phyloP scores from a whole-genome alignment of 2,888 invertebrate genomes.

The Agriotes lineatus region DNA sequence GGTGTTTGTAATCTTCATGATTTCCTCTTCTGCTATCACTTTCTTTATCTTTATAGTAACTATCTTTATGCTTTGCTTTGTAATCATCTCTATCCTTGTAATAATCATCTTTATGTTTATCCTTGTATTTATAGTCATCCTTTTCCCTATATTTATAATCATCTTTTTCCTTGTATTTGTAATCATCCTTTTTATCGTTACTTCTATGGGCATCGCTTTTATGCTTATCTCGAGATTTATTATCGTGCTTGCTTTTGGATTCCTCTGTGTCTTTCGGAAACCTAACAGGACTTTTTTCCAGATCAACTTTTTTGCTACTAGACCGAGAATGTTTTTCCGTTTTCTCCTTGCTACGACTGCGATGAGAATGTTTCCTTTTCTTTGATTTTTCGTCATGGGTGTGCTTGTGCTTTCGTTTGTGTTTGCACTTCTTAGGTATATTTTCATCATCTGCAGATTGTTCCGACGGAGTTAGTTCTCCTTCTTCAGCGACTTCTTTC shows the following conservation, averaged over 20 bases:
- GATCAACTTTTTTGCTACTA: constrained; percentile 10
- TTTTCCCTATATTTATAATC: constrained; percentile 30
- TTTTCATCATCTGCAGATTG: constrained; percentile 44
- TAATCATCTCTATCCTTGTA: constrained; percentile 36
- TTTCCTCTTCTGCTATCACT: constrained; percentile 31
- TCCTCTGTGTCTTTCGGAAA: constrained; percentile 35
- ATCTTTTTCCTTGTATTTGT: constrained; percentile 47
- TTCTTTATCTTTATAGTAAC: constrained; percentile 46
- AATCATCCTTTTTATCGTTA: constrained; percentile 49
- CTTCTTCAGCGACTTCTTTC: constrained; percentile 27
- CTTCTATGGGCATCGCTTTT: no score
- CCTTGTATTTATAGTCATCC: constrained; percentile 51
- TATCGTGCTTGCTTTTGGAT: constrained; percentile 40
- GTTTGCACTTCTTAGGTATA: constrained; percentile 43
- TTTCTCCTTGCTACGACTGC: constrained; percentile 36
- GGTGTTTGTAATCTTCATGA: constrained; percentile 54
- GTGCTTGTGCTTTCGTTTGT: constrained; percentile 43
- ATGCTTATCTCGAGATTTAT: constrained; percentile 40
- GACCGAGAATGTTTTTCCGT: constrained; percentile 6
- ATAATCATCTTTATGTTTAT: constrained; percentile 35
- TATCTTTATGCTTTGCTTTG: constrained; percentile 42
- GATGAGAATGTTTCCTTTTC: constrained; percentile 37
- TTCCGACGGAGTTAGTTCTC: constrained; percentile 17
- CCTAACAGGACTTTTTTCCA: constrained; percentile 17
- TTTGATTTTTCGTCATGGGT: constrained; percentile 36